Base-by-base conservation (phyloP, 2,888 invertebrate genomes). In the Taphrorychus bicolor region DNA sequence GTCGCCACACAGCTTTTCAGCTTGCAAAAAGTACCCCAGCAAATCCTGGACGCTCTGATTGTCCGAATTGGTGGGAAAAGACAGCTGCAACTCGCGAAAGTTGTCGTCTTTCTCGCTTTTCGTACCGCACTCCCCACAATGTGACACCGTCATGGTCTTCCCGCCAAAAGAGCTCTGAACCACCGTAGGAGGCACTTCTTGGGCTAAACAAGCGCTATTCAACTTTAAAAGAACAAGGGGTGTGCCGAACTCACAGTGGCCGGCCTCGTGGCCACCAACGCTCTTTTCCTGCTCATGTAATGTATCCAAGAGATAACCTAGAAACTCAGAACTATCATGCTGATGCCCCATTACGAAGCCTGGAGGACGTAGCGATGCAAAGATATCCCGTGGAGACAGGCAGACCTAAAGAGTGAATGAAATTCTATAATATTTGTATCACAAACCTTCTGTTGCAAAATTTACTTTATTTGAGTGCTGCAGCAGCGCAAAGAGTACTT, bases 261-360 rank as follows among this genome's bases (percentile, higher is more conserved):
- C n/a, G n/a, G n/a, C n/a, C n/a, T n/a, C n/a, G n/a, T n/a, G n/a
- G 19, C n/a, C 57, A 17, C 18, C 40, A 1, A 48, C 24, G 57
- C 70, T 74, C 65, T 83, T 84, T 75, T 91, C 90, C 75, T 93
- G 91, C 70, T 93, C 92, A 70, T 92, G 91, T 61, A 95, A 80
- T 62, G 88, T 83, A 79, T 91, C 90, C 74, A 92, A 83, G 7
- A 92, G 77, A 82, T 85, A 92, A 82, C 91, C 90, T 61, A 94
- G 83, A 82, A 93, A 94, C 82, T 95, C 95, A 0, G 93, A 93
- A 81, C 94, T 94, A 76, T 95, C 95, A 76, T 95, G 95, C 76
- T 95, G 95, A 70, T 90, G 86, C 14, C 93, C 90, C 4, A 86
- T 85, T 24, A 87, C 85, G 80, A 95, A 95, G 76, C 91, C 91